Conservation (phyloP, 2,888 invertebrate species). For the Julus scanicus region DNA sequence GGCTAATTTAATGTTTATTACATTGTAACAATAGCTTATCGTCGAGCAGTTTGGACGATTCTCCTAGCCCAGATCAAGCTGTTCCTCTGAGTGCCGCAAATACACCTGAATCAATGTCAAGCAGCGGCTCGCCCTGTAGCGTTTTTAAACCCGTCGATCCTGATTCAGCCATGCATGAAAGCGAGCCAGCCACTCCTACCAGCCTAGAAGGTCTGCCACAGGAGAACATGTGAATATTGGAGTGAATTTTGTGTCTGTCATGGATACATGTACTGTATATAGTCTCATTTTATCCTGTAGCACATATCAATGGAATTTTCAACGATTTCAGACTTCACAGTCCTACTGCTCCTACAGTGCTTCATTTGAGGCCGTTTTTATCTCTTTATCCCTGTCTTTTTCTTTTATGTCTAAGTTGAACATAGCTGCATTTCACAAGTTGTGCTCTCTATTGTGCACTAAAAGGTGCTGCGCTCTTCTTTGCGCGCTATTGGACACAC, state of each 20-base stretch:
- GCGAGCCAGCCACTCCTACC: constrained; percentile 56
- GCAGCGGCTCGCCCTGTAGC: constrained; percentile 72
- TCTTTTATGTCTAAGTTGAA: neutral
- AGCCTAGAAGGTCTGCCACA: neutral
- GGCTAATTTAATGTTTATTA: neutral
- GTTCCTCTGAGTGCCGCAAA: constrained; percentile 72
- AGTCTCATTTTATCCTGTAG: neutral
- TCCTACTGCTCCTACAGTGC: neutral
- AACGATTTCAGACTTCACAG: neutral
- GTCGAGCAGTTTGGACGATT: constrained; percentile 60
- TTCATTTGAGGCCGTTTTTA: neutral
- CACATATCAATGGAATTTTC: neutral
- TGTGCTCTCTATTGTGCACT: neutral
- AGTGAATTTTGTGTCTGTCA: neutral
- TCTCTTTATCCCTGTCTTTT: neutral
- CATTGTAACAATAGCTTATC: constrained; percentile 57
- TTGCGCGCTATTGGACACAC: neutral
- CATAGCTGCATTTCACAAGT: neutral
- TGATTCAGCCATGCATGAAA: constrained; percentile 57
- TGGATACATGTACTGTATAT: neutral
- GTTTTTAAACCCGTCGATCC: constrained; percentile 71
- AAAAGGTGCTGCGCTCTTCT: neutral
- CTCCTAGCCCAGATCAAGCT: constrained; percentile 60
- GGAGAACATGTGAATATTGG: constrained; percentile 28
- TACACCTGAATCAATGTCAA: constrained; percentile 73